Percentiles rank a stretch among this genome's conserved stretches.
phyloP scores from a whole-genome alignment of 1,140 invertebrate species.

The Drosophila nikananu region DNA sequence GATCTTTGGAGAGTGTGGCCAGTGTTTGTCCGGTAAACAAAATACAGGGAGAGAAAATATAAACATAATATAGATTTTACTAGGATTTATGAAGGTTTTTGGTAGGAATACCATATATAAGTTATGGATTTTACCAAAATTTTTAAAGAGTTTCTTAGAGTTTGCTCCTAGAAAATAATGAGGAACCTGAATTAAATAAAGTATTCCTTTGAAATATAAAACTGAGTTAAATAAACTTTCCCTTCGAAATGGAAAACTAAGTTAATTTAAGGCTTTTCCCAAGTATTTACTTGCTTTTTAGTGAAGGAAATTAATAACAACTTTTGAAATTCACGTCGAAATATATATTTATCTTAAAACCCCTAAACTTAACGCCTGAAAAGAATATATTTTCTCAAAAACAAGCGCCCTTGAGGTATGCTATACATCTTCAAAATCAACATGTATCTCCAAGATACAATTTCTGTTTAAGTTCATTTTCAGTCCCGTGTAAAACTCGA shows the following conservation, averaged over 20 bases:
- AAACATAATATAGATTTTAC: too few species aligned
- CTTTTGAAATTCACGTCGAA: accelerated
- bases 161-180: too few species aligned
- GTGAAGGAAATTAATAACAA: background rate
- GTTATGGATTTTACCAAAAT: background rate
- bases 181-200: too few species aligned
- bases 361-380: background rate
- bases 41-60: conserved; percentile 5
- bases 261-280: accelerated
- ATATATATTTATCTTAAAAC: background rate
- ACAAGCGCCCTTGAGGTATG: background rate
- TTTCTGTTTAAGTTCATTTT: background rate
- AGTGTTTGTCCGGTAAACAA: conserved; percentile 1
- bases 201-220: background rate
- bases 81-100: background rate
- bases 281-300: background rate
- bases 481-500: conserved; percentile 22
- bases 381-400: background rate
- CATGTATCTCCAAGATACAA: conserved; percentile 1
- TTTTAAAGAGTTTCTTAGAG: background rate
- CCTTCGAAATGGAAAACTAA: background rate
- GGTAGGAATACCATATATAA: background rate
- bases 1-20: conserved; percentile 13
- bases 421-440: background rate
- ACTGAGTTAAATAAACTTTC: background rate